Evolutionary conservation across 2,113 vertebrate genomes (phyloP).

Genomic region (Mus spicilegus): DNA sequence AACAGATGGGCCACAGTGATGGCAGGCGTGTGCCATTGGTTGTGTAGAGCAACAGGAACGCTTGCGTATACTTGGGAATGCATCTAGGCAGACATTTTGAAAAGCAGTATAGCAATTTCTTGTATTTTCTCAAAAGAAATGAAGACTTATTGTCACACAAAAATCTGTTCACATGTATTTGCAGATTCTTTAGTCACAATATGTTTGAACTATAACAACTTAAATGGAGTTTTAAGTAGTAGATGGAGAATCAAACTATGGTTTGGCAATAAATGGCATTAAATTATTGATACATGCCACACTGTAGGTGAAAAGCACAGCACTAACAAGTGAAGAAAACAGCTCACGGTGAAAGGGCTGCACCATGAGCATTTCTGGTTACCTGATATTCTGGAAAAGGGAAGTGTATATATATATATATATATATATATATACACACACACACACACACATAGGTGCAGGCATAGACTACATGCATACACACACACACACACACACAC

Average conservation of each 20-base stretch:
- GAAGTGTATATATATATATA: too few relatives aligned
- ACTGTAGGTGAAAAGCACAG: not conserved
- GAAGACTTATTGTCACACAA: not conserved
- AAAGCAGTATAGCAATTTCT: not conserved
- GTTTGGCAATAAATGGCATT: not conserved
- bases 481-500: too few relatives aligned
- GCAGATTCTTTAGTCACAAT: not conserved
- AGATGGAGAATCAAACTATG: not conserved
- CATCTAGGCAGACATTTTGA: not conserved
- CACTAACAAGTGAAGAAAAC: slow-evolving; percentile 20
- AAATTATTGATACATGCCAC: too few relatives aligned
- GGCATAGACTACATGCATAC: not conserved
- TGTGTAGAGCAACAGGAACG: not conserved
- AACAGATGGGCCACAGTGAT: not conserved
- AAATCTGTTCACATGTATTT: not conserved
- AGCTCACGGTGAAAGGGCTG: not conserved
- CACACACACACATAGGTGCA: not conserved
- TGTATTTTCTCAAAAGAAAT: not conserved
- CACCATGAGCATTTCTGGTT: not conserved
- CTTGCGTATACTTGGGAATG: not conserved
- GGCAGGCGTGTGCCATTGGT: not conserved
- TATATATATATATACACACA: too few relatives aligned
- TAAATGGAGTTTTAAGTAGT: not conserved
- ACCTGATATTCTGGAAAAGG: not conserved
- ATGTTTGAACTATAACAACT: not conserved